Evolutionary conservation across 1,140 invertebrate species (phyloP), one percentile per base, ranked within the genome.

Genomic region (Aphelinus certus): DNA sequence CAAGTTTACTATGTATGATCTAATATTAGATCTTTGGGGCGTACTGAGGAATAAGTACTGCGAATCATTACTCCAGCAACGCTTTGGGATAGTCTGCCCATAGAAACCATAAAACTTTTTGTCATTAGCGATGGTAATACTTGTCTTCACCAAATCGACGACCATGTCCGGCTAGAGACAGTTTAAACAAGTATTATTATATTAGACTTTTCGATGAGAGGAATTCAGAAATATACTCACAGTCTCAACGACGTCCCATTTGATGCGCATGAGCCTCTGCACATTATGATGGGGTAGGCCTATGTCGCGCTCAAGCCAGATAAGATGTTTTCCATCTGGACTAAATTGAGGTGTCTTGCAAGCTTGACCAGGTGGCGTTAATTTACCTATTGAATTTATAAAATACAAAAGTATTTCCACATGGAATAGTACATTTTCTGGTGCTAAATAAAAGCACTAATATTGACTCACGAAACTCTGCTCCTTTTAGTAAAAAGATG

Each of bases 241-340:
- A 73, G 81, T 83, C 76, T 77, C 83, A 69, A 81, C 76, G 77
- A 83, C 77, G 45, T 84, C 81, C 81, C 86, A 84, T 75, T 83
- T 69, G 66, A 81, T 84, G 76, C 85, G 85, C 71, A 89, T 85
- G 0, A 93, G 83, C 61, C 86, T 79, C 77, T 90, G 89, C 72
- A 87, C 88, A 26, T 88, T 84, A 80, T 91, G 86, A 84, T 93
- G 92, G n/a, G 92, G 89, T n/a, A 91, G 92, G 7, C 81, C 87
- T 47, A 85, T 85, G n/a, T 81, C 73, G 55, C 91, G 81, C 82
- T 93, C 89, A 26, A 93, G 82, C 91, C 92, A 93, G 51, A 92
- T 80, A 43, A 93, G 76, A 53, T 88, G 86, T 68, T 88, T 84
- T 0, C 90, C 90, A 81, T 88, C 81, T 0, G 88, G 87, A 63